Evolutionary conservation across 2,888 invertebrate species (phyloP).

Genomic region (Sialis lutaria): DNA sequence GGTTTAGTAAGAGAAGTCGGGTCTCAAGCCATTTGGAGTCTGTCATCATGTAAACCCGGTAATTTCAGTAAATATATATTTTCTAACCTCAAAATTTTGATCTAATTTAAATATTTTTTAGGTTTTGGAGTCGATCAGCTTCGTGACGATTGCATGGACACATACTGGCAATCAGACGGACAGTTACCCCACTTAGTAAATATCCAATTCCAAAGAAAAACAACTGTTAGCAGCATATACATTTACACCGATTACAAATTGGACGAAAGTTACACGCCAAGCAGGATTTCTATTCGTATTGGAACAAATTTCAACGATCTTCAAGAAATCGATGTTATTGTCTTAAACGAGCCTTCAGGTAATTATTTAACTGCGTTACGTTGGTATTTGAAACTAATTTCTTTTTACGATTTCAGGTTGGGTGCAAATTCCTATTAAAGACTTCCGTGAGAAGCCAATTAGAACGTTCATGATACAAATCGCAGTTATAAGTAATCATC

Average conservation of each 20-base stretch:
- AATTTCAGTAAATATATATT: conserved; percentile 8
- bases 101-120: conserved; percentile 18
- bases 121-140: conserved; percentile 97
- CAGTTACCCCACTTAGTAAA: conserved; percentile 95
- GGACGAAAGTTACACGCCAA: conserved; percentile 98
- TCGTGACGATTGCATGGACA: conserved; percentile 87
- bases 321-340: conserved; percentile 87
- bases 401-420: conserved; percentile 47
- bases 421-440: conserved; percentile 86
- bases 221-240: conserved; percentile 86
- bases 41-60: conserved; percentile 98
- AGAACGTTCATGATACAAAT: conserved; percentile 94
- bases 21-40: conserved; percentile 88
- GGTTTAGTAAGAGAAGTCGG: conserved; percentile 60
- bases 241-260: conserved; percentile 96
- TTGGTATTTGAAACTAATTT: neutral
- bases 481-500: conserved; percentile 93
- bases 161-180: conserved; percentile 99
- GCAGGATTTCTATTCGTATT: conserved; percentile 78
- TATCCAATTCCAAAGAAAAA: conserved; percentile 89
- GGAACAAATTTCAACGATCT: conserved; percentile 95
- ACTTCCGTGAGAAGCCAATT: conserved; percentile 71
- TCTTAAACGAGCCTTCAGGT: conserved; percentile 81
- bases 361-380: conserved; percentile 6
- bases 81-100: neutral